Conservation (phyloP, 2,888 invertebrate species). For the Cantharis nigra region DNA sequence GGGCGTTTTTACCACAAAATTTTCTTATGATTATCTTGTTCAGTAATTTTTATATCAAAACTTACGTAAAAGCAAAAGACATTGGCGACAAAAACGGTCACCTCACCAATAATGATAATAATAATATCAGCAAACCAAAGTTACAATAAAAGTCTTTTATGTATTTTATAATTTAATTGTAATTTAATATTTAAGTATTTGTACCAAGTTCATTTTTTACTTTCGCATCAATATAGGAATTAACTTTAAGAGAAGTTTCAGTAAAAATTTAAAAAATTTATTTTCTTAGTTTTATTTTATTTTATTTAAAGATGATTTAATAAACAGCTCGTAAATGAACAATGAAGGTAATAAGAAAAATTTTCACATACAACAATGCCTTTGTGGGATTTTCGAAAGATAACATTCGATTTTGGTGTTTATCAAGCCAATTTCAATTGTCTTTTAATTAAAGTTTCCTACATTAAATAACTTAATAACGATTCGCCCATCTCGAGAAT, state of each 20-base stretch:
- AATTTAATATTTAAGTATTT: neutral
- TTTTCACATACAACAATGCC: neutral
- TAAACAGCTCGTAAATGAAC: neutral
- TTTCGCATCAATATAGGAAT: neutral
- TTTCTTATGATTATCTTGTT: constrained; percentile 69
- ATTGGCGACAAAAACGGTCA: neutral
- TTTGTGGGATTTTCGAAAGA: neutral
- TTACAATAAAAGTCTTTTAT: neutral
- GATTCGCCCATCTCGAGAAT: neutral
- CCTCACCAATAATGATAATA: neutral
- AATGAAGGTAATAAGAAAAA: neutral
- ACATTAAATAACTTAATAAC: neutral
- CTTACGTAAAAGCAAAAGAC: constrained; percentile 55
- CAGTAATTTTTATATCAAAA: constrained; percentile 68
- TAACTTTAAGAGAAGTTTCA: neutral
- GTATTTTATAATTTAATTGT: neutral
- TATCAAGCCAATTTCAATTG: neutral
- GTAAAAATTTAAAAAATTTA: neutral
- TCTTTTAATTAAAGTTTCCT: neutral
- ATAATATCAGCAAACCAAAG: neutral
- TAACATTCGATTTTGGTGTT: neutral
- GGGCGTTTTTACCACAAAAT: constrained; percentile 67
- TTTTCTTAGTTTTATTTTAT: neutral
- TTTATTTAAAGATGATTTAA: neutral
- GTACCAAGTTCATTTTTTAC: neutral